phyloP scores from a whole-genome alignment of 1,140 invertebrate species.

The Reticulitermes speratus region DNA sequence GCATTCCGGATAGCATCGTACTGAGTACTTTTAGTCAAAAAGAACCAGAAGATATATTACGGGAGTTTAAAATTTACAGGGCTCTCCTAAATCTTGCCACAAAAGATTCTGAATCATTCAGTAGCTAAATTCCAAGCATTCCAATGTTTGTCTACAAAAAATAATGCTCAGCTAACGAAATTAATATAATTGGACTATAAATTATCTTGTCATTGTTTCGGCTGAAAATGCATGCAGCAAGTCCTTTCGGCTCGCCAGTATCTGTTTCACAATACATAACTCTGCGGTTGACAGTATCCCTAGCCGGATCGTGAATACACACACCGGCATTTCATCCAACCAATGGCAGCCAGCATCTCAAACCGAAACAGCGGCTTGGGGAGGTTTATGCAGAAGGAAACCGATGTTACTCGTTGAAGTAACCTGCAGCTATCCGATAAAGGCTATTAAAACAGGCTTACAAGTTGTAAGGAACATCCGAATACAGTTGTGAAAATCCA shows the following conservation, averaged over 20 bases:
- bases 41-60: not conserved
- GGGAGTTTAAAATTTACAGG: not conserved
- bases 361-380: too few relatives aligned
- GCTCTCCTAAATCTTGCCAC: not conserved
- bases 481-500: too few relatives aligned
- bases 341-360: too few relatives aligned
- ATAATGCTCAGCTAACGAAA: not conserved
- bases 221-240: too few relatives aligned
- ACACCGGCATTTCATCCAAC: too few relatives aligned
- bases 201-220: not conserved
- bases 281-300: not conserved
- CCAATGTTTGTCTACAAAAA: not conserved
- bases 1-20: not conserved
- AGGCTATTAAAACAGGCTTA: too few relatives aligned
- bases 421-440: too few relatives aligned
- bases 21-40: not conserved
- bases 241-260: not conserved
- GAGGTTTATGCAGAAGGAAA: too few relatives aligned
- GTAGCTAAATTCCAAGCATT: not conserved
- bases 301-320: too few relatives aligned
- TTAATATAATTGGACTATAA: constrained; percentile 15
- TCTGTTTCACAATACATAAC: not conserved
- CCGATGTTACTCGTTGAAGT: too few relatives aligned
- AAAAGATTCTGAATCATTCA: constrained; percentile 4
- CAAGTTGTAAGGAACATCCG: too few relatives aligned